Evolutionary conservation across 1,140 invertebrate species (phyloP).

Genomic region (Procambarus clarkii): DNA sequence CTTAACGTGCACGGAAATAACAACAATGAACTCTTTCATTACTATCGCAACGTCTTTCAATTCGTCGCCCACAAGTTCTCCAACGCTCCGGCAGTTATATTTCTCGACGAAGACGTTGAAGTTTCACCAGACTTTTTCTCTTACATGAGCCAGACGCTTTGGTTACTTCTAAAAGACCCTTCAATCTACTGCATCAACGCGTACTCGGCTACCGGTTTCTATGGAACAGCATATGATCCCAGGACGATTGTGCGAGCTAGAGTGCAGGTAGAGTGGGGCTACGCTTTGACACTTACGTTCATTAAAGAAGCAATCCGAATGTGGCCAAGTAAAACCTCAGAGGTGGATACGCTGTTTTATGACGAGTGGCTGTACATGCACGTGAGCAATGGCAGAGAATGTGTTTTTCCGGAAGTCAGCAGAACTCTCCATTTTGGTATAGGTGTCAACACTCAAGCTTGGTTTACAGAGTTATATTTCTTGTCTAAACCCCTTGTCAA

Average conservation of each 20-base stretch:
- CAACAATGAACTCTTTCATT: constrained; percentile 52
- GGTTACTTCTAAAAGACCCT: constrained; percentile 79
- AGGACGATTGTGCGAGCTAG: constrained; percentile 34
- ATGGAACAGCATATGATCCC: constrained; percentile 16
- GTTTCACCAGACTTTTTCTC: constrained; percentile 82
- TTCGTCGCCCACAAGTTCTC: constrained; percentile 43
- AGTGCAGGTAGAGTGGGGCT: constrained; percentile 69
- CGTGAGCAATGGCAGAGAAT: constrained; percentile 49
- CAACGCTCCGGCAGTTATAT: constrained; percentile 76
- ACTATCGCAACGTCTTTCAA: constrained; percentile 56
- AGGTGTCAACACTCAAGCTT: constrained; percentile 54
- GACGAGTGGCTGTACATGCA: constrained; percentile 66
- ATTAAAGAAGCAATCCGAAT: constrained; percentile 33
- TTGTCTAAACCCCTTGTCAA: constrained; percentile 6
- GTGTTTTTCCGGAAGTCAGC: constrained; percentile 61
- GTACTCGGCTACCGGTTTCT: constrained; percentile 72
- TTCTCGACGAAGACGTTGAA: constrained; percentile 83
- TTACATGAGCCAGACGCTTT: constrained; percentile 81
- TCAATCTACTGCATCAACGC: constrained; percentile 82
- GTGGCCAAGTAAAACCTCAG: constrained; percentile 30
- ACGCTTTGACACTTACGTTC: constrained; percentile 50
- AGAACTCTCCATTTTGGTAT: constrained; percentile 60
- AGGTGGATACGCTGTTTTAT: constrained; percentile 46
- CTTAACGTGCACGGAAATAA: constrained; percentile 25
- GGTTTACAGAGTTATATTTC: constrained; percentile 39